Base-by-base conservation (phyloP, 1,140 invertebrate genomes). In the Calephelis nemesis region DNA sequence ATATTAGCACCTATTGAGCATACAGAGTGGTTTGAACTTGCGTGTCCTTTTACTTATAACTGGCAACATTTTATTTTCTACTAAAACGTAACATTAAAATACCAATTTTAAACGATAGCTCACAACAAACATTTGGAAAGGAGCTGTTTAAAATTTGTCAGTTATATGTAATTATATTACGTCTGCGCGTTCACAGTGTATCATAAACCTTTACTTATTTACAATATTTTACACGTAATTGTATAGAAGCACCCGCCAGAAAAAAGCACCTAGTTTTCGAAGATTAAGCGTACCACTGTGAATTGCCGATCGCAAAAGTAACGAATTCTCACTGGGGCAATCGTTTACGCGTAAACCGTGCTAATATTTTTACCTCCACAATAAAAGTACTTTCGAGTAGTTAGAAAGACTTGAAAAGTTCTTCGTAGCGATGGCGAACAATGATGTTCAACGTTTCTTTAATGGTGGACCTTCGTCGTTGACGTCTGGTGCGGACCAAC, bases 401-500 rank as follows among this genome's bases (percentile, higher is more conserved):
- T 60, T 39, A 39, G 58, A 60, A n/a, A 52, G 19, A 65, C 48
- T 40, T 45, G 63, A 58, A 64, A 65, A 69, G 67, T 72, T 65
- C 70, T 74, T 74, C 71, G 62, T 72, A 71, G 67, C 68, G 68
- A 72, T 40, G 62, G 60, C 62, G 65, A 47, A 60, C 48, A 50
- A 47, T 65, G 65, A 62, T 54, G 67, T 72, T 91, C 82, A 91
- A 74, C 87, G 89, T 79, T 91, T 91, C 69, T 90, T 90, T 52
- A 76, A 72, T 15, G 88, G 88, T 12, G 82, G 87, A 40, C 77
- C 79, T 62, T 93, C 93, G 62, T 94, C 93, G 78, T 90, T 90
- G 50, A 93, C 91, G 73, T 95, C 94, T 7, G 94, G 94, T 5
- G 94, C 94, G 6, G 94, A 95, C 94, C 94, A 95, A 47, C 94